Conservation (phyloP, 2,113 vertebrate genomes). For the Capreolus pygargus region DNA sequence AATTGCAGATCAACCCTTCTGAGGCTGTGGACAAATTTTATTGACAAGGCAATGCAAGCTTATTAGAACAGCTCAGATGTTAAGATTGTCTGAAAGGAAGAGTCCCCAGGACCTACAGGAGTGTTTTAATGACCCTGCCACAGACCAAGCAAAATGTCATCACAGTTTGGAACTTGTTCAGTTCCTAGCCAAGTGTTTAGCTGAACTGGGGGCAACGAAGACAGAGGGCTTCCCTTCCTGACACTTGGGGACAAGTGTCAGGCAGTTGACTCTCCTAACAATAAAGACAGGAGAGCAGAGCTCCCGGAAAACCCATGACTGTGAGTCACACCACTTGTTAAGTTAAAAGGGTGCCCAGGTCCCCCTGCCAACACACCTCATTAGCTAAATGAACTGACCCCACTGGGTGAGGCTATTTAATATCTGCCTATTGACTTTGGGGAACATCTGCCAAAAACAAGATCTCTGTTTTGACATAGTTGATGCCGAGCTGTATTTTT, state of each 20-base stretch:
- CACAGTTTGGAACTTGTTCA: background rate
- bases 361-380: background rate
- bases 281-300: background rate
- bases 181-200: background rate
- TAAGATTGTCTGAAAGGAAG: background rate
- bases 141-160: background rate
- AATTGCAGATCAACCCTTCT: background rate
- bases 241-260: background rate
- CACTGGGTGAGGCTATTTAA: background rate
- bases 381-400: conserved; percentile 44
- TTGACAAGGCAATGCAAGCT: background rate
- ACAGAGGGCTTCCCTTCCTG: background rate
- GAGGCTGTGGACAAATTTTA: background rate
- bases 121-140: background rate
- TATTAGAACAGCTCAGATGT: background rate
- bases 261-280: background rate
- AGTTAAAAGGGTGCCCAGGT: background rate
- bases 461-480: background rate
- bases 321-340: background rate
- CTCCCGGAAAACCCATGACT: background rate
- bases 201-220: background rate
- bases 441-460: background rate
- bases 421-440: conserved; percentile 33
- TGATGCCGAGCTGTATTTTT: background rate
- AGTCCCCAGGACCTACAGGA: background rate